Evolutionary conservation across 2,113 vertebrate genomes (phyloP).

Genomic region (Pipra filicauda): DNA sequence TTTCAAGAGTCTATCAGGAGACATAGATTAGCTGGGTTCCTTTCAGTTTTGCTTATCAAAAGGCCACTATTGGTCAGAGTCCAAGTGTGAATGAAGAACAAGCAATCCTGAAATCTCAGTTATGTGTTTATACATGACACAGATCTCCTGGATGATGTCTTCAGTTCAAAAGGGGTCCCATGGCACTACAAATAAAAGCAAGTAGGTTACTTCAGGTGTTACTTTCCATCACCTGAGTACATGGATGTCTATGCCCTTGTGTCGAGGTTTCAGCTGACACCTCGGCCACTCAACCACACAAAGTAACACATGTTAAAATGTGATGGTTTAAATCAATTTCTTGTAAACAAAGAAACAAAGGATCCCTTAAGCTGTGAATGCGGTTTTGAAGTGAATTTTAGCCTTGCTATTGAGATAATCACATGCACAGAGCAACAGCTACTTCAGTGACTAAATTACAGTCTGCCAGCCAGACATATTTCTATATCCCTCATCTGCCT

Average conservation of each 20-base stretch:
- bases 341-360: not conserved
- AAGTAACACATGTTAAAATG: not conserved
- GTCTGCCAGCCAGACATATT: not conserved
- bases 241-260: not conserved
- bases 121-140: not conserved
- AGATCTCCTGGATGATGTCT: not conserved
- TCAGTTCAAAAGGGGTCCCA: not conserved
- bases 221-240: not conserved
- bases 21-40: not conserved
- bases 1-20: not conserved
- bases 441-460: not conserved
- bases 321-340: not conserved
- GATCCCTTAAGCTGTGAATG: not conserved
- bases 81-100: not conserved
- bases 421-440: not conserved
- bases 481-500: not conserved
- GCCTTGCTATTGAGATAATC: not conserved
- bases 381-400: not conserved
- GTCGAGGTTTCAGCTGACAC: not conserved
- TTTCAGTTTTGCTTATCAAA: not conserved
- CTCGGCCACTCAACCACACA: not conserved
- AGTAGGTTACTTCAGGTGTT: not conserved
- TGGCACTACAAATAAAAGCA: not conserved
- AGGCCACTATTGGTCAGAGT: not conserved
- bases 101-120: not conserved